These are phyloP conservation scores for Podotricha telesiphe DNA, from an alignment of 2,888 invertebrate species.

Conservation along the genomic window DNA sequence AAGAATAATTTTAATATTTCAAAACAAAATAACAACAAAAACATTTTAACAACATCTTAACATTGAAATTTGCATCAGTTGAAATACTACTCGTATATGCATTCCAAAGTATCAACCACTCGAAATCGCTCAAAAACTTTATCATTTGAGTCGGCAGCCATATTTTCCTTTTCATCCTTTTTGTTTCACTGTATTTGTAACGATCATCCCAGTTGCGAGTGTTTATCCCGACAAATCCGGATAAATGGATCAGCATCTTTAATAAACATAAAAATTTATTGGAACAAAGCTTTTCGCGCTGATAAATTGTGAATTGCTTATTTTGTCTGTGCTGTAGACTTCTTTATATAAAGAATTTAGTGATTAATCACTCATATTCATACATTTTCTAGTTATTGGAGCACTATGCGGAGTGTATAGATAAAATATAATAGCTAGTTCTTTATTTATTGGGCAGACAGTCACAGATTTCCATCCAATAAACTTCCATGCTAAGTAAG, in stretches of 20 bases:
- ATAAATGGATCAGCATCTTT: slow-evolving; percentile 49
- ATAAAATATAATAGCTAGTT: no score
- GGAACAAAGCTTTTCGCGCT: slow-evolving; percentile 36
- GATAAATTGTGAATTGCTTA: slow-evolving; percentile 39
- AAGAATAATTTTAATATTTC: not conserved
- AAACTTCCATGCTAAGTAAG: no score
- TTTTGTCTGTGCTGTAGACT: slow-evolving; percentile 2
- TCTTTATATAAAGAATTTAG: not conserved
- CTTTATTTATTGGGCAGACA: no score
- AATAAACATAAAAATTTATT: slow-evolving; percentile 51
- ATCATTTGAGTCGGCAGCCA: slow-evolving; percentile 42
- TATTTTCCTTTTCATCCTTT: slow-evolving; percentile 46
- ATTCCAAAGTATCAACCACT: slow-evolving; percentile 33
- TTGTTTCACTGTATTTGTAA: slow-evolving; percentile 48
- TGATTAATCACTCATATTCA: not conserved
- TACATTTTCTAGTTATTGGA: not conserved
- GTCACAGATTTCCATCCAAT: no score
- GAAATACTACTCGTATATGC: slow-evolving; percentile 16
- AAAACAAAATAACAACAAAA: not conserved
- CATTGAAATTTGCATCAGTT: not conserved
- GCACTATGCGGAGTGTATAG: no score
- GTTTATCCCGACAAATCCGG: slow-evolving; percentile 47
- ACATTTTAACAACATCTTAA: slow-evolving; percentile 3
- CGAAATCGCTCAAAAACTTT: slow-evolving; percentile 36
- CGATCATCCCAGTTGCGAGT: slow-evolving; percentile 49